Evolutionary conservation across 1,140 invertebrate genomes (phyloP), one percentile per base, ranked within the genome.

Genomic region (Holotrichia oblita): DNA sequence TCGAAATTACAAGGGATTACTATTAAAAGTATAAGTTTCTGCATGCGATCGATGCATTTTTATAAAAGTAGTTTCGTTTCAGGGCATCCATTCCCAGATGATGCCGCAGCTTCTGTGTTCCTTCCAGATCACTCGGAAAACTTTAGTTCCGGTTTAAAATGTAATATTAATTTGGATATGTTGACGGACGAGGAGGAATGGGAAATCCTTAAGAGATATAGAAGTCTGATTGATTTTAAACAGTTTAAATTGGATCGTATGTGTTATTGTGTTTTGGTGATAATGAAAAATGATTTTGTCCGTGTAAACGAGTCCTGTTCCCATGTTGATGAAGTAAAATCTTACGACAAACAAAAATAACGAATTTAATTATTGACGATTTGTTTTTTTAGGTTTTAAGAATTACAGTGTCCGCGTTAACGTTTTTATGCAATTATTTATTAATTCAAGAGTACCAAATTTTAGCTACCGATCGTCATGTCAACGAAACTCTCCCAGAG

Each of bases 41-140:
- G 27, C 4, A 34, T 34, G 27, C 4, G 27, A 2, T 1, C 1
- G 27, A 4, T 34, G 27, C 4, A 64, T 41, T 34, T 20, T 55
- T 55, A 59, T 73, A 9, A 22, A 41, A 73, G 64, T 64, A 69
- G 82, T 76, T 64, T 55, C 48, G 27, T 83, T 81, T 34, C 74
- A 83, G 83, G 76, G 64, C 82, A 81, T 44, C 81, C 82, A 48
- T 76, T 83, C 24, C 79, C 79, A 75, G 17, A 40, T 12, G 20
- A 77, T 3, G 42, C 59, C 40, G 20, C 75, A 12, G 27, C 80
- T 17, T 55, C n/a, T 20, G 17, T 80, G 41, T 81, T 83, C 76
- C 61, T 22, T 6, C n/a, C 34, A 3, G 48, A 14, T n/a, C 42
- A 42, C 73, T 27, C 17, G n/a, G 12, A 20, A 81, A 83, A 79